A percentile compares a stretch with the other conserved stretches of the same genome.
These are phyloP conservation scores for Alouatta palliata DNA, from an alignment of 2,113 vertebrate species.

Conservation along the genomic window DNA sequence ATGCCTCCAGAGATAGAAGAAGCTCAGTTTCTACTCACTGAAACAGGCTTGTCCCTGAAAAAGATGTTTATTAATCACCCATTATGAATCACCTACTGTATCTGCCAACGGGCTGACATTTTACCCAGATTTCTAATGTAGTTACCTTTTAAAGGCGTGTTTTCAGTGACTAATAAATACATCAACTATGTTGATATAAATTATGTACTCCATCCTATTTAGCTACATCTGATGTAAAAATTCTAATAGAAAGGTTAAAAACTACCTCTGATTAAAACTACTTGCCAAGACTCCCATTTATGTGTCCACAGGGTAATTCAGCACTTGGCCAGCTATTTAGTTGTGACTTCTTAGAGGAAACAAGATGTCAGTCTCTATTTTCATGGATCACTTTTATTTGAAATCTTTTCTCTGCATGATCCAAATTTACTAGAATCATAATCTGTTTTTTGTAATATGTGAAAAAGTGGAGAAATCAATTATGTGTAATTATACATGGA, in stretches of 20 bases:
- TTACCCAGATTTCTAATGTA: constrained; percentile 9
- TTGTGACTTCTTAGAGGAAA: background rate
- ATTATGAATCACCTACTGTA: background rate
- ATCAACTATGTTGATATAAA: background rate
- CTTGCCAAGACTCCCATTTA: background rate
- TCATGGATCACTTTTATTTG: background rate
- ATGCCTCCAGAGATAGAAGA: background rate
- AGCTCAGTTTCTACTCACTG: background rate
- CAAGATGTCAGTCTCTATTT: constrained; percentile 17
- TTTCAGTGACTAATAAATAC: background rate
- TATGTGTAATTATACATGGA: constrained; percentile 48
- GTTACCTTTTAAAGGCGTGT: background rate
- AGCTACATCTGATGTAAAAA: background rate
- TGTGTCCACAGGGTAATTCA: background rate
- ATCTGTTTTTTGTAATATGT: constrained; percentile 36
- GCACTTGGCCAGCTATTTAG: background rate
- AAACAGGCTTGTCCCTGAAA: background rate
- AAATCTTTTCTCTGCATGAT: constrained; percentile 53
- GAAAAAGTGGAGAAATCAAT: constrained; percentile 45
- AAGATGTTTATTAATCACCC: background rate
- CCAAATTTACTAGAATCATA: constrained; percentile 28
- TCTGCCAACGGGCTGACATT: background rate
- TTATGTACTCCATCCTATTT: background rate
- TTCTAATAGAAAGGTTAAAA: background rate
- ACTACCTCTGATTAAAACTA: background rate